Base-by-base conservation (phyloP, 2,888 invertebrate species). In the Thereva nobilitata region DNA sequence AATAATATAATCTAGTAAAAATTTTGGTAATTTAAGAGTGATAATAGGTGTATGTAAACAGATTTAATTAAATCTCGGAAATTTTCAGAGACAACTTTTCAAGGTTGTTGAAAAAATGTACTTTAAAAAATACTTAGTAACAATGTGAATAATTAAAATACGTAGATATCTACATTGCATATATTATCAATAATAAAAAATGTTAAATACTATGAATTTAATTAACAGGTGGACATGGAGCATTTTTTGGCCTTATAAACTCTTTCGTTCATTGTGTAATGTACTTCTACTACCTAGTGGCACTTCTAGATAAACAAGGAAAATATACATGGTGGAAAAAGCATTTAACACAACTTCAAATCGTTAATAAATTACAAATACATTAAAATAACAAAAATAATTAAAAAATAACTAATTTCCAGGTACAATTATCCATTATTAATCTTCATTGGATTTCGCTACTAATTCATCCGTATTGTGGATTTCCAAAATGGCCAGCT, bases 311-410 rank as follows among this genome's bases (percentile, higher is more conserved):
- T 57, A 89, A 89, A 0, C 84, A 84, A 53, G 85, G 88, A 74
- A 82, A 87, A 66, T 89, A 86, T 67, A 76, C 88, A 0, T 89
- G 89, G 88, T 89, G 91, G 88, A 93, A 93, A 77, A 90, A 89
- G 72, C 84, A 90, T 74, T 87, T 93, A 71, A 93, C 93, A 0
- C 89, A 88, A 74, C 75, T 92, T 70, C 93, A 93, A 80, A 85
- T 93, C 9, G 61, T 61, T 49, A 61, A 8, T 47, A 37, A 38
- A 37, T 38, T 9, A n/a, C 9, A 6, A n/a, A 5, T 38, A 9
- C 4, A 9, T 9, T 49, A n/a, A 41, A 7, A 3, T 12, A 12
- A 10, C n/a, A 12, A 45, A 23, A 23, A 23, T 23, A 23, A 23
- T n/a, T 12, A 40, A 3, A 23, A n/a, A 8, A 49, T 34, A 38